Evolutionary conservation across 1,140 invertebrate genomes (phyloP), one percentile per base, ranked within the genome.

Genomic region (Mycetomoellerius zeteki): DNA sequence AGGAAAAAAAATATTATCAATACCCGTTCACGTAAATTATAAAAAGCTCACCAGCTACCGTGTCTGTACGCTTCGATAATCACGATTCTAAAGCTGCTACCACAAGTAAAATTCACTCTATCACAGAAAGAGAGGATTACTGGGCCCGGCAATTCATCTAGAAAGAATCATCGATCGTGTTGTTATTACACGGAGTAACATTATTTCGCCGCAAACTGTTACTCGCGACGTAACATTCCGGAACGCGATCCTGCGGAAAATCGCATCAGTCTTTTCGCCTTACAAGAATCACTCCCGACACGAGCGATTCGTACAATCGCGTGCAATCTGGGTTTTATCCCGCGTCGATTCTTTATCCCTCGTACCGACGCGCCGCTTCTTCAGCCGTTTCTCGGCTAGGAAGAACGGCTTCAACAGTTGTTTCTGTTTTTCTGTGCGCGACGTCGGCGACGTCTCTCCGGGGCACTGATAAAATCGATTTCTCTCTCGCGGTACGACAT

Each of bases 391-490:
- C 75, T 58, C 85, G n/a, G 50, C 30, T 81, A 43, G 21, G 78
- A 81, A 19, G 78, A 73, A 62, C 60, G 62, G 43, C 47, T 62
- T 33, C 65, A 82, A 71, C 85, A 91, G 89, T 89, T 92, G 91
- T 91, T 93, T 92, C 89, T 90, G 86, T 92, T 92, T 93, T 93
- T 92, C 87, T 84, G 86, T 47, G 88, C 89, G 89, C 75, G 82
- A 90, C 62, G 73, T 82, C 69, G 73, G 52, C 91, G 89, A 91
- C 75, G 89, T 91, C 90, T 88, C 86, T 85, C 85, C 78, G 85
- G 87, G 75, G 86, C 86, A 84, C 89, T 89, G 91, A 91, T 91
- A 92, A 92, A 92, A 92, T 92, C 91, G 91, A 93, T 92, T 92
- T 86, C 77, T 52, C 76, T 82, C 65, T 30, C 47, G n/a, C 47